phyloP scores from a whole-genome alignment of 2,797 vertebrate genomes.

The Leptatherina wallacei region DNA sequence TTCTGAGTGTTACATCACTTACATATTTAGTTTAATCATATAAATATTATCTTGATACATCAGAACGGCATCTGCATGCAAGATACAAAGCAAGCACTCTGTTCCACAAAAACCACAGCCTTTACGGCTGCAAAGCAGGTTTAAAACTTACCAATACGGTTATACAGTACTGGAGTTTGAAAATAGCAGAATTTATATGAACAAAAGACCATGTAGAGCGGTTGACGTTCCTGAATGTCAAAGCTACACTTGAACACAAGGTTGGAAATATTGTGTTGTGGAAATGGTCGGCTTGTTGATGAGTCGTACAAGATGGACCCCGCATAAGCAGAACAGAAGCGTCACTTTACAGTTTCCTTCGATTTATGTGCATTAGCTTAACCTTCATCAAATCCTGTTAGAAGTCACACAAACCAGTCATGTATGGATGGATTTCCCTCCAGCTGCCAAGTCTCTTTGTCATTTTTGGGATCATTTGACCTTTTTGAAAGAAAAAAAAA shows the following conservation, averaged over 20 bases:
- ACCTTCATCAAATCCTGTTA: neutral
- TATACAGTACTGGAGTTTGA: neutral
- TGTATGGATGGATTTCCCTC: neutral
- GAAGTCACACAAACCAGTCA: neutral
- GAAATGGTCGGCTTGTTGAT: neutral
- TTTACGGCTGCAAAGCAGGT: neutral
- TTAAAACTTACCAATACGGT: neutral
- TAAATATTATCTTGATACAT: constrained; percentile 34
- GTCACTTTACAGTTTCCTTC: neutral
- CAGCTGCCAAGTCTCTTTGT: neutral
- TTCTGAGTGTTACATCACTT: neutral
- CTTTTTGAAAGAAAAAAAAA: neutral
- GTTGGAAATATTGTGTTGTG: neutral
- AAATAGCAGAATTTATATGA: neutral
- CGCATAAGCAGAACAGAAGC: neutral
- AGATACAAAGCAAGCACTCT: constrained; percentile 35
- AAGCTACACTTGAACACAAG: neutral
- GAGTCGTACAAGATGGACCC: neutral
- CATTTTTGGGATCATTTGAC: neutral
- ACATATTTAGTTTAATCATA: neutral
- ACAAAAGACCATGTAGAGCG: neutral
- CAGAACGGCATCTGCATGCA: constrained; percentile 62
- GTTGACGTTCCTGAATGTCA: neutral
- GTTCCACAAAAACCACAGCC: constrained; percentile 10
- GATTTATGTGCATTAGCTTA: neutral